Base-by-base conservation (phyloP, 1,140 invertebrate species). In the Leucophenga varia region DNA sequence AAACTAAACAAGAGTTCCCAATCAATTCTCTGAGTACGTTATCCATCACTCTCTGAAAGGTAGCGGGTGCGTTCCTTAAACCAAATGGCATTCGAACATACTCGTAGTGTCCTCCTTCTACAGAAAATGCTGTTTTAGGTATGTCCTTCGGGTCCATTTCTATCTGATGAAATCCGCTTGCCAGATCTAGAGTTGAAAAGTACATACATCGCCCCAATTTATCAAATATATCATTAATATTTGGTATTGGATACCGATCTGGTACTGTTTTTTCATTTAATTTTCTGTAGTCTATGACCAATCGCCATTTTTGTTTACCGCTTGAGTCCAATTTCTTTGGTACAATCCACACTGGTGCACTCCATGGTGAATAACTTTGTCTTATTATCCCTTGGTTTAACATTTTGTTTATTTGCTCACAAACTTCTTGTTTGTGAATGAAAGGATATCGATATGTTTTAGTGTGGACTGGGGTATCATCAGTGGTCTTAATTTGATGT, bases 71-170 rank as follows among this genome's bases (percentile, higher is more conserved):
- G n/a, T n/a, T n/a, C n/a, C n/a, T n/a, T n/a, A n/a, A 20, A 41
- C 36, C 58, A 20, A 63, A 63, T 1, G 61, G 54, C 36, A 74
- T 49, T 13, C 43, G 6, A n/a, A 45, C 22, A 31, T 47, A 74
- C 17, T 61, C 42, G 39, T 47, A 69, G 20, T 59, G 55, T 1
- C 59, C 55, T 36, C 53, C 42, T 21, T 45, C 59, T 25, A 60
- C 68, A 0, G 49, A 47, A 49, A 79, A 79, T 1, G 73, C 77
- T 0, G 78, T 79, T 59, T 79, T 79, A 1, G 51, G 34, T 14
- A 21, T 56, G n/a, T n/a, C n/a, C n/a, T n/a, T n/a, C n/a, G n/a
- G n/a, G n/a, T n/a, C n/a, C n/a, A n/a, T n/a, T n/a, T n/a, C n/a
- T n/a, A n/a, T n/a, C n/a, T n/a, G n/a, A n/a, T n/a, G n/a, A n/a